A percentile compares a stretch with the other conserved stretches of the same genome.
phyloP scores from a whole-genome alignment of 2,113 vertebrate species.

The Nothoprocta perdicaria region DNA sequence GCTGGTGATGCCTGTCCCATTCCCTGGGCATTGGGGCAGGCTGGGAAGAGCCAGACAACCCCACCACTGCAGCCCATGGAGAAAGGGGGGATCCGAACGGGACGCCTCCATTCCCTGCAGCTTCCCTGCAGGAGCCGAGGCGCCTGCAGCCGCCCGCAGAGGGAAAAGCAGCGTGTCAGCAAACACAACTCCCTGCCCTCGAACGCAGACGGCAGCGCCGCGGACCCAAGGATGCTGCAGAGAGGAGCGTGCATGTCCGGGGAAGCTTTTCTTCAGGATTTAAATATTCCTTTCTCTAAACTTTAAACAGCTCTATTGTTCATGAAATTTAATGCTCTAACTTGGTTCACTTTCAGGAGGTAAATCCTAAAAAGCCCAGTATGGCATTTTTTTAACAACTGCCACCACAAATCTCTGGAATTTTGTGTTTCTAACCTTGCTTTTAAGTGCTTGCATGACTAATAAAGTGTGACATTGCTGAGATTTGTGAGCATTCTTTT shows the following conservation, averaged over 20 bases:
- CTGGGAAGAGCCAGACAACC: no score
- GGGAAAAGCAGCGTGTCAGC: constrained; percentile 8
- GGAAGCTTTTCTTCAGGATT: constrained; percentile 57
- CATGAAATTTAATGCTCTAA: constrained; percentile 66
- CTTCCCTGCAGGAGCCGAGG: neutral
- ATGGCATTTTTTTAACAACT: constrained; percentile 67
- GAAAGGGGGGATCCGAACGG: neutral
- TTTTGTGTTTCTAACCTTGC: constrained; percentile 62
- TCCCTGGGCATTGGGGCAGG: no score
- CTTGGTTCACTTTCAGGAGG: constrained; percentile 63
- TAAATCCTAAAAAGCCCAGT: constrained; percentile 76
- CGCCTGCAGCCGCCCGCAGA: neutral
- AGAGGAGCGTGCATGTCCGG: neutral
- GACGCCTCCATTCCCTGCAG: neutral
- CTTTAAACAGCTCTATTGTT: constrained; percentile 68
- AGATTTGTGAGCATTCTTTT: constrained; percentile 81
- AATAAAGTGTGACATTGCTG: constrained; percentile 83
- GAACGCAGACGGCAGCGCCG: neutral
- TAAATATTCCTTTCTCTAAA: constrained; percentile 68
- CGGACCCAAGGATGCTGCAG: neutral
- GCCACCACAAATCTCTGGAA: constrained; percentile 67
- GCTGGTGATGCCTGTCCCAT: neutral
- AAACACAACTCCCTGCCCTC: constrained; percentile 49
- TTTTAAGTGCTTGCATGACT: constrained; percentile 83
- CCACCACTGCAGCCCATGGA: no score